Conservation (phyloP, 2,888 invertebrate species). For the Heliconius ismenius region DNA sequence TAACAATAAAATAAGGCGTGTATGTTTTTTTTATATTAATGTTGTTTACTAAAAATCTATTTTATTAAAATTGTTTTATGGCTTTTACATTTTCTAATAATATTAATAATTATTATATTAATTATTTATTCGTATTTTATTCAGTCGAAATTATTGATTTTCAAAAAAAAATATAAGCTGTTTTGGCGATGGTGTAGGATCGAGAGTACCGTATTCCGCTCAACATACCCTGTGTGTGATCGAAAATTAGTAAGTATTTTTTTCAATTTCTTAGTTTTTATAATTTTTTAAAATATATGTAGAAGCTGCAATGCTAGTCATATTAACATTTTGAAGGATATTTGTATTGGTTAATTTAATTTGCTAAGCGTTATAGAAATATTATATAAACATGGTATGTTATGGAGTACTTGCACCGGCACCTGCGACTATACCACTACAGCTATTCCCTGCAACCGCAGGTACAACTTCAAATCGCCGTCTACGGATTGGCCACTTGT, state of each 20-base stretch:
- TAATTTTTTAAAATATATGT: neutral
- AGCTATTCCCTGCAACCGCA: slow-evolving; percentile 5
- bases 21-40: neutral
- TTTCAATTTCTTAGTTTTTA: neutral
- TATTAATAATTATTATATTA: neutral
- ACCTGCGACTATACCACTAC: neutral
- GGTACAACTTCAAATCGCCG: neutral
- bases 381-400: neutral
- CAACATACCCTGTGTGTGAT: neutral
- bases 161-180: neutral
- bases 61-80: neutral
- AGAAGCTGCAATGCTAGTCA: neutral
- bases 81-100: neutral
- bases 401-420: neutral
- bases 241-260: neutral
- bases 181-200: neutral
- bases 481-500: neutral
- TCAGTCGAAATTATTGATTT: neutral
- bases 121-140: neutral
- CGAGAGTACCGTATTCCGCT: neutral
- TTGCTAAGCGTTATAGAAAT: neutral
- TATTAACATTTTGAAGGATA: neutral
- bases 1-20: neutral
- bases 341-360: neutral
- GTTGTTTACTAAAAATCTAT: neutral